These are phyloP conservation scores for Sinosuthora webbiana DNA, from an alignment of 2,113 vertebrate species.

Conservation along the genomic window DNA sequence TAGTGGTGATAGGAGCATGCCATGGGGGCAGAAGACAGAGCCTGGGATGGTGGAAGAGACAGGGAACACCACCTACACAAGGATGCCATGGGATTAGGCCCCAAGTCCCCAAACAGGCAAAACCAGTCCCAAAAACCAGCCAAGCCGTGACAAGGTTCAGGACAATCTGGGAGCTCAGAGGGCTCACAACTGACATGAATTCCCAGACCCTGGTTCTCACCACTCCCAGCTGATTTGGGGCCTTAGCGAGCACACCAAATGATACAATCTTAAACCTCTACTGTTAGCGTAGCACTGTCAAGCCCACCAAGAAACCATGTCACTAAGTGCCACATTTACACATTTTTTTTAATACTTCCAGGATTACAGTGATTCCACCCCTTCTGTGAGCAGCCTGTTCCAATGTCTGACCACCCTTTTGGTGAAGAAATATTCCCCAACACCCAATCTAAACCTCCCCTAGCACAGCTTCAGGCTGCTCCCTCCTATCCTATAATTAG, in stretches of 20 bases:
- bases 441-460: neutral
- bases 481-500: neutral
- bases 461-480: neutral
- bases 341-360: neutral
- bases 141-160: accelerated
- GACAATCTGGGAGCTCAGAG: neutral
- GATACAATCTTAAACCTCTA: neutral
- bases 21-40: neutral
- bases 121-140: neutral
- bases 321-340: neutral
- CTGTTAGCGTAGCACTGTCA: neutral
- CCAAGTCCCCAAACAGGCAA: neutral
- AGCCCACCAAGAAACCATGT: neutral
- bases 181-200: neutral
- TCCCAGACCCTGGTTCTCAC: neutral
- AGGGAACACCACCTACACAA: neutral
- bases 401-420: neutral
- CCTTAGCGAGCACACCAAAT: neutral
- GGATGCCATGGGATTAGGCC: neutral
- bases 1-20: accelerated
- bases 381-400: neutral
- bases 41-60: neutral
- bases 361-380: neutral
- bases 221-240: neutral
- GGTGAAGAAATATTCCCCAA: neutral